Percentiles rank a stretch among this genome's conserved stretches.
Conservation (phyloP, 2,888 invertebrate genomes). For the Timema cristinae region DNA sequence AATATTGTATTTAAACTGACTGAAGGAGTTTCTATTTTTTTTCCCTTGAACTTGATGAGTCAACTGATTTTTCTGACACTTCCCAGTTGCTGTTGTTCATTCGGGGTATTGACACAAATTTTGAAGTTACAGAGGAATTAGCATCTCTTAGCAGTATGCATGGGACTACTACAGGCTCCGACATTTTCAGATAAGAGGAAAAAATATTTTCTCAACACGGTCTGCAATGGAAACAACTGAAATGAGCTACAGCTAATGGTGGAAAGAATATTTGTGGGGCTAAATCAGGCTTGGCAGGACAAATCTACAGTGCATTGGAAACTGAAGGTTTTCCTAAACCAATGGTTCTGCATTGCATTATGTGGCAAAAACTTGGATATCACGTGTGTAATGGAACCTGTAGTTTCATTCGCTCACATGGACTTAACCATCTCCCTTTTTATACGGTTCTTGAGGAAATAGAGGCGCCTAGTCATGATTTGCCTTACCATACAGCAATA, state of each 20-base stretch:
- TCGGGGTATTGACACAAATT: neutral
- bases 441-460: too few relatives aligned
- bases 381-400: constrained; percentile 1
- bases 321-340: neutral
- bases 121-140: neutral
- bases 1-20: neutral
- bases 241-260: neutral
- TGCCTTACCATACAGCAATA: neutral
- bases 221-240: constrained; percentile 6
- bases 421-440: neutral
- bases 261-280: neutral
- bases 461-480: too few relatives aligned
- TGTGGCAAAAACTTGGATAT: neutral
- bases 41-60: constrained; percentile 11
- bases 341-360: neutral
- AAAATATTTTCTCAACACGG: neutral
- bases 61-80: neutral
- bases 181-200: neutral
- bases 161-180: constrained; percentile 6
- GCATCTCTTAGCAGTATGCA: constrained; percentile 7
- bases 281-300: constrained; percentile 5
- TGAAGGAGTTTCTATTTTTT: neutral
- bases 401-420: neutral
- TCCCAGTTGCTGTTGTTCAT: neutral
- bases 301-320: neutral